Evolutionary conservation across 2,797 vertebrate species (phyloP).

Genomic region (Danio kyathit): DNA sequence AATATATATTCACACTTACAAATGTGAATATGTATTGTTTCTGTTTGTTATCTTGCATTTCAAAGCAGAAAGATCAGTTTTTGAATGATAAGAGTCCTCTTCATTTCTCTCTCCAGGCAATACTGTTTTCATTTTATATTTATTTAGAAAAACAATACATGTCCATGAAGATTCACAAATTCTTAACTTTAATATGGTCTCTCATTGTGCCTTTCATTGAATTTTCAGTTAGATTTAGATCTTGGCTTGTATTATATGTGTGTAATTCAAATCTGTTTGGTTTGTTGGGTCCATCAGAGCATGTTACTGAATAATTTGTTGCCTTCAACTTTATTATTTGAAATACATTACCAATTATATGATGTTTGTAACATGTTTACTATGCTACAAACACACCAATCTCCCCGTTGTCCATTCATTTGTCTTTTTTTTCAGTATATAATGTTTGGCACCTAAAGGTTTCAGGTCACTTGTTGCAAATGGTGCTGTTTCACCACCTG

Average conservation of each 20-base stretch:
- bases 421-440: background rate
- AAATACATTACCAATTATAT: background rate
- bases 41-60: background rate
- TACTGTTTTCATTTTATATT: constrained; percentile 3
- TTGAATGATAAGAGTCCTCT: background rate
- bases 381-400: background rate
- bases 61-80: background rate
- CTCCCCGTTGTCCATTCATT: background rate
- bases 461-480: background rate
- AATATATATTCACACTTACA: background rate
- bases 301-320: background rate
- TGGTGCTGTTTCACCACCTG: constrained; percentile 5
- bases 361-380: background rate
- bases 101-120: background rate
- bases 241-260: background rate
- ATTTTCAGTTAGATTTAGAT: background rate
- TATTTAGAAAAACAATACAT: background rate
- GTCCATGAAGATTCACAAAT: background rate
- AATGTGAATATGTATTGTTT: constrained; percentile 21
- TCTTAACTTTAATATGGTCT: background rate
- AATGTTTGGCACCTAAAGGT: background rate
- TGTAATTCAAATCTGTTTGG: background rate
- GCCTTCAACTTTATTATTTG: background rate
- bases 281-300: background rate
- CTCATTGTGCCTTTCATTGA: background rate